These are phyloP conservation scores for Xiphias gladius DNA, from an alignment of 2,113 vertebrate species.

Conservation along the genomic window DNA sequence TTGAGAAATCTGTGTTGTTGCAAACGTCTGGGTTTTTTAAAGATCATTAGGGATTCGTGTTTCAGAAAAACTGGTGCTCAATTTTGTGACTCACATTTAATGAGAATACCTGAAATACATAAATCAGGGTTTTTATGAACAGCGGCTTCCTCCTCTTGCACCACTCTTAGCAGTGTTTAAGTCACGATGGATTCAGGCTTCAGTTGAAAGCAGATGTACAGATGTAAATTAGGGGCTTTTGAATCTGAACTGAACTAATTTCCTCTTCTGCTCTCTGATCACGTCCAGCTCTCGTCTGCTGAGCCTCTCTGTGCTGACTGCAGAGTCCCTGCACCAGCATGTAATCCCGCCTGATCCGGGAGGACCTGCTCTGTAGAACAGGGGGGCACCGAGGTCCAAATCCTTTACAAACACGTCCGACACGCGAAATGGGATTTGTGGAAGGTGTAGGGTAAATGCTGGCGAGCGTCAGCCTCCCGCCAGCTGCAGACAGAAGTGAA, in stretches of 20 bases:
- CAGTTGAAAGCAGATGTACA: background rate
- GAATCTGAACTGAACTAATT: background rate
- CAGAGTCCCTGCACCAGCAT: slow-evolving; percentile 32
- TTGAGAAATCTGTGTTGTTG: too few species aligned
- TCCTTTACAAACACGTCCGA: slow-evolving; percentile 60
- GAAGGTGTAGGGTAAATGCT: slow-evolving; percentile 45
- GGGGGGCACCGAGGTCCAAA: slow-evolving; percentile 40
- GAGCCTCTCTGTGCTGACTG: slow-evolving; percentile 66
- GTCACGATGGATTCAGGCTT: background rate
- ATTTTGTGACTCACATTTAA: background rate
- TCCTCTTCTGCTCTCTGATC: slow-evolving; percentile 5
- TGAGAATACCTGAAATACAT: too few species aligned
- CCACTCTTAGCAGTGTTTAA: background rate
- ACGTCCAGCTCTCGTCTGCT: background rate
- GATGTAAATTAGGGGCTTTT: slow-evolving; percentile 4
- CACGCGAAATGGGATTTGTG: slow-evolving; percentile 61
- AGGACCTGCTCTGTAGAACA: slow-evolving; percentile 37
- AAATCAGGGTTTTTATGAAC: background rate
- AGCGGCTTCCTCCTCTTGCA: too few species aligned
- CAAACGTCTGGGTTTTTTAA: too few species aligned
- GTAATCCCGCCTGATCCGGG: slow-evolving; percentile 62
- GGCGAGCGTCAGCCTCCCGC: slow-evolving; percentile 9
- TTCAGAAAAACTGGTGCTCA: background rate
- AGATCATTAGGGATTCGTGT: background rate
- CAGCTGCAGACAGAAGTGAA: slow-evolving; percentile 26